Conservation (phyloP, 2,113 vertebrate genomes). For the Columba janthina region DNA sequence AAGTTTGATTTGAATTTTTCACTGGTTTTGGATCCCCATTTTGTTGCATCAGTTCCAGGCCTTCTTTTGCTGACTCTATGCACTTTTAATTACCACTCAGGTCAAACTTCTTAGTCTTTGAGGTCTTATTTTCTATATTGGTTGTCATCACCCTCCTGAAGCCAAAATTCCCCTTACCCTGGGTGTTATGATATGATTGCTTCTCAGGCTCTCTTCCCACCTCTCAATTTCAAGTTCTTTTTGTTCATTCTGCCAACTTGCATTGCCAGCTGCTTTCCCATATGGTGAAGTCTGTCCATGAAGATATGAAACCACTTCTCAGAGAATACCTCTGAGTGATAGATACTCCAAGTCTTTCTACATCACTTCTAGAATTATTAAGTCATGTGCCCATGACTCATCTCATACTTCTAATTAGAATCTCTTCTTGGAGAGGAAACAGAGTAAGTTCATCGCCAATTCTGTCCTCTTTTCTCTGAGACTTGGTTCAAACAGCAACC, state of each 20-base stretch:
- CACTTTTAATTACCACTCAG: not conserved
- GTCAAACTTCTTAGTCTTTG: not conserved
- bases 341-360: not conserved
- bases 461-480: not conserved
- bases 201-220: not conserved
- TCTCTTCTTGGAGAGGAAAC: not conserved
- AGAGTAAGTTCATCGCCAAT: not conserved
- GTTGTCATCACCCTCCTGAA: not conserved
- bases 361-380: not conserved
- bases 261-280: constrained; percentile 38
- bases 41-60: not conserved
- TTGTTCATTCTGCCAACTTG: constrained; percentile 25
- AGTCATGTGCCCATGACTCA: not conserved
- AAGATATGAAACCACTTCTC: constrained; percentile 1
- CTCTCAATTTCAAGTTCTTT: not conserved
- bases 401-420: not conserved
- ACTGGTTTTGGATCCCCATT: not conserved
- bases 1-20: not conserved
- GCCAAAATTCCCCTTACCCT: constrained; percentile 3
- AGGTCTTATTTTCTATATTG: constrained; percentile 14
- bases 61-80: not conserved
- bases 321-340: not conserved
- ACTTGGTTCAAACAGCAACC: not conserved
- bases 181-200: not conserved
- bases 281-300: constrained; percentile 20